Evolutionary conservation across 1,140 invertebrate genomes (phyloP), one percentile per base, ranked within the genome.

Genomic region (Sinella curviseta): DNA sequence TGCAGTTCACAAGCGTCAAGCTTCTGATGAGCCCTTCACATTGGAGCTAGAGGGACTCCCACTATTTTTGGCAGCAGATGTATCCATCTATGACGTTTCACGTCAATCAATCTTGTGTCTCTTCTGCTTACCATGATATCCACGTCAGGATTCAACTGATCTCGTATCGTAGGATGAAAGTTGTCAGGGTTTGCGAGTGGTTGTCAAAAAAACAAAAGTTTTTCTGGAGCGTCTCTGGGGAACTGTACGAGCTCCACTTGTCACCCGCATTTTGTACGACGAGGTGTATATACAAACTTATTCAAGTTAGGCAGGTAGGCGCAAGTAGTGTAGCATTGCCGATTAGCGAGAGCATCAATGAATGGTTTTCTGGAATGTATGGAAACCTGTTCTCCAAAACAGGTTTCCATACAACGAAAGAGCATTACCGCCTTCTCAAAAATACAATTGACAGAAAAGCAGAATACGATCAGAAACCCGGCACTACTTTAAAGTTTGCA

Each of bases 181-280:
- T 48, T 34, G n/a, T 17, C n/a, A n/a, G n/a, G n/a, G n/a, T n/a
- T n/a, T n/a, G n/a, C n/a, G n/a, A n/a, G n/a, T n/a, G n/a, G n/a
- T 57, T 4, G 30, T 81, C 80, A 77, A 81, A 81, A 33, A 81
- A 81, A n/a, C n/a, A n/a, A 14, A 81, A 28, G 54, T 74, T 48
- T 1, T 39, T 39, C 35, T 81, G 39, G 3, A 81, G 55, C 0
- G 65, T 24, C n/a, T 60, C 33, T 1, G 28, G 35, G 17, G 57
- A 34, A 24, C 78, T 81, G 77, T 77, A 81, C 20, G 28, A 35
- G 60, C 78, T 76, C 3, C 65, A 30, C n/a, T 60, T 57, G 39
- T 33, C 39, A 14, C 67, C 54, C 31, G 54, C n/a, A 0, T 67
- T 30, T 54, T 77, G 75, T 12, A 20, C 77, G 28, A n/a, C n/a